These are phyloP conservation scores for Mactra quadrangularis DNA, from an alignment of 1,140 invertebrate genomes.

Conservation along the genomic window DNA sequence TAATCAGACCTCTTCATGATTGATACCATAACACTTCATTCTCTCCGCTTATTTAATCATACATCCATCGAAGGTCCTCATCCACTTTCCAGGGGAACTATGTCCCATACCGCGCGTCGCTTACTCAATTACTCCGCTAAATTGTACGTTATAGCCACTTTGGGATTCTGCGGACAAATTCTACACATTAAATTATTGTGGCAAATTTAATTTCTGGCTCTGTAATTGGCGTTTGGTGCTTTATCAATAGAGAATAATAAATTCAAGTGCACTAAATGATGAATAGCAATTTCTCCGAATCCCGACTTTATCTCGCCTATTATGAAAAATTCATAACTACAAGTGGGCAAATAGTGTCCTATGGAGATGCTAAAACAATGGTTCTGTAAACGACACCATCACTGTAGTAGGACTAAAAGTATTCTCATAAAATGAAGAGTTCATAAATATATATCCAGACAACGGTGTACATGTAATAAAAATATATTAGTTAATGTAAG, in stretches of 20 bases:
- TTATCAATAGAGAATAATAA: conserved; percentile 65
- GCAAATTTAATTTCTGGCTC: conserved; percentile 63
- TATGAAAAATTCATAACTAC: conserved; percentile 47
- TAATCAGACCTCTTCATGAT: conserved; percentile 53
- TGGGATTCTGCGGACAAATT: conserved; percentile 63
- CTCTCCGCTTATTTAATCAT: conserved; percentile 61
- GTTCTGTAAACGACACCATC: too few relatives aligned
- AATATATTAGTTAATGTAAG: too few relatives aligned
- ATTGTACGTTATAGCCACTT: conserved; percentile 63
- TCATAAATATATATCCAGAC: too few relatives aligned
- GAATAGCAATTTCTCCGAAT: conserved; percentile 59
- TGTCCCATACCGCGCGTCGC: conserved; percentile 30
- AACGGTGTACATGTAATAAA: too few relatives aligned
- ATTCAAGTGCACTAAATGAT: conserved; percentile 64
- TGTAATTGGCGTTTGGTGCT: conserved; percentile 63
- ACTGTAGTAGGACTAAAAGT: too few relatives aligned
- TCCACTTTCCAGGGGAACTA: conserved; percentile 29
- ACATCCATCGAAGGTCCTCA: conserved; percentile 44
- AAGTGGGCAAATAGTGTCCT: too few relatives aligned
- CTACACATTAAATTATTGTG: conserved; percentile 64
- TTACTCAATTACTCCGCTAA: conserved; percentile 61
- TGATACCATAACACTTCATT: conserved; percentile 66
- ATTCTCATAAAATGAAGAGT: too few relatives aligned
- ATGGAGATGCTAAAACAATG: background rate
- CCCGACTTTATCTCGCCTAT: conserved; percentile 54